These are phyloP conservation scores for Nomada fabriciana DNA, from an alignment of 2,888 invertebrate species.

Conservation along the genomic window DNA sequence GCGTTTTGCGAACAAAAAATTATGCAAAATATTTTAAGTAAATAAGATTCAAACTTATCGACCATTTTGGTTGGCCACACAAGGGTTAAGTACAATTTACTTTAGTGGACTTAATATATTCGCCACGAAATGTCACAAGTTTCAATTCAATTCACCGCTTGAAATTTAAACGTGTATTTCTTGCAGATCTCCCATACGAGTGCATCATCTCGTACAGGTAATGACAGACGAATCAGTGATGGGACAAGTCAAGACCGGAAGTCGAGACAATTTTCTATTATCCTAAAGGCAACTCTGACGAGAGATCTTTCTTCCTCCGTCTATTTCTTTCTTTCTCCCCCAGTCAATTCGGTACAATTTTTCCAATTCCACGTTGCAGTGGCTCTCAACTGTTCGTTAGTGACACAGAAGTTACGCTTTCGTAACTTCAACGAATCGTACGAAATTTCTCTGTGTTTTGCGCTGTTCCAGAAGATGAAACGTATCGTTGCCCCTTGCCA, in stretches of 20 bases:
- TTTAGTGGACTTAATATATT: too few species aligned
- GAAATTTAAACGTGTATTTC: too few species aligned
- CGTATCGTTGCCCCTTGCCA: constrained; percentile 55
- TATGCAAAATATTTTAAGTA: too few species aligned
- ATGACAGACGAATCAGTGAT: too few species aligned
- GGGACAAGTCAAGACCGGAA: constrained; percentile 24
- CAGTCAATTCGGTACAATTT: constrained; percentile 66
- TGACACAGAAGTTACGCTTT: constrained; percentile 18
- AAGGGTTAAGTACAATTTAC: too few species aligned
- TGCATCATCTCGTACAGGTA: too few species aligned
- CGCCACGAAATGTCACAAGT: too few species aligned
- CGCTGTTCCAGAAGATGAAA: constrained; percentile 33
- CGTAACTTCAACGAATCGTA: constrained; percentile 37
- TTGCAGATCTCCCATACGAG: too few species aligned
- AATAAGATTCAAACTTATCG: too few species aligned
- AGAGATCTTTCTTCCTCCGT: not conserved
- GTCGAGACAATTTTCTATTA: constrained; percentile 13
- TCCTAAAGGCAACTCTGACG: not conserved
- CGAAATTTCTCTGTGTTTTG: constrained; percentile 47
- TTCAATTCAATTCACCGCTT: too few species aligned
- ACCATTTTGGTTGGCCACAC: too few species aligned
- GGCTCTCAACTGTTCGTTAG: constrained; percentile 59
- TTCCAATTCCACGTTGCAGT: constrained; percentile 63
- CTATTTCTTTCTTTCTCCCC: not conserved
- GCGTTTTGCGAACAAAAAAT: too few species aligned